Evolutionary conservation across 2,888 invertebrate species (phyloP).

Genomic region (Campoletis raptor): DNA sequence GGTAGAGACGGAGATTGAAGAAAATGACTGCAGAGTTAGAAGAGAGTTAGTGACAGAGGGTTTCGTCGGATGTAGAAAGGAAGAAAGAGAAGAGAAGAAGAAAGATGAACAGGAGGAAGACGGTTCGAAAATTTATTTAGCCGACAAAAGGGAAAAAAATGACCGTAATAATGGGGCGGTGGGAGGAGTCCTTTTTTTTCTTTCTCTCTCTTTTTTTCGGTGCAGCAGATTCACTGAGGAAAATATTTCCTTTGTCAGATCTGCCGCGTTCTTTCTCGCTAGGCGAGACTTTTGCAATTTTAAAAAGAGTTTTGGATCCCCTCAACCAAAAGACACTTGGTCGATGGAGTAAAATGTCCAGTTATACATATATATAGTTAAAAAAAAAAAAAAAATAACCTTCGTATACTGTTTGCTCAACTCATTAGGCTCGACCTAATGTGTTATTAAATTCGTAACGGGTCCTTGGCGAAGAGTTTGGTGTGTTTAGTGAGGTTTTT

Average conservation of each 20-base stretch:
- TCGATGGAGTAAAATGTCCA: constrained; percentile 5
- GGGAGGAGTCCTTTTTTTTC: constrained; percentile 74
- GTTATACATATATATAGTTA: constrained; percentile 13
- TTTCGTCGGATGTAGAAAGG: constrained; percentile 25
- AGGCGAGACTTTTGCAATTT: constrained; percentile 62
- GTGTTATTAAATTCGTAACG: constrained; percentile 75
- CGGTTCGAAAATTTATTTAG: constrained; percentile 71
- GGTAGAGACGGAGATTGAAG: constrained; percentile 48
- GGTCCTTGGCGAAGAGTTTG: constrained; percentile 60
- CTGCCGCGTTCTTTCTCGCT: constrained; percentile 63
- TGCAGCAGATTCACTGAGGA: constrained; percentile 64
- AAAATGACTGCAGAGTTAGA: constrained; percentile 56
- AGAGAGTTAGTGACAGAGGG: constrained; percentile 1
- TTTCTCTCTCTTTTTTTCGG: constrained; percentile 52
- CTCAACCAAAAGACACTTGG: constrained; percentile 34
- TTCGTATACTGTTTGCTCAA: constrained; percentile 71
- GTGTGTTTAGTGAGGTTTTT: constrained; percentile 41
- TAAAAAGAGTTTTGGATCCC: constrained; percentile 58
- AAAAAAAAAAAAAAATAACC: constrained; percentile 11
- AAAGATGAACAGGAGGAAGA: constrained; percentile 53
- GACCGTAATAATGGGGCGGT: constrained; percentile 78
- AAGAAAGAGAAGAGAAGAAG: constrained; percentile 45
- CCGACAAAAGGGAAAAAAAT: constrained; percentile 77
- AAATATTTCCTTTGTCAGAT: constrained; percentile 73
- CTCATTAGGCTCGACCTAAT: constrained; percentile 76